Conservation (phyloP, 2,888 invertebrate genomes). For the Danaus chrysippus region DNA sequence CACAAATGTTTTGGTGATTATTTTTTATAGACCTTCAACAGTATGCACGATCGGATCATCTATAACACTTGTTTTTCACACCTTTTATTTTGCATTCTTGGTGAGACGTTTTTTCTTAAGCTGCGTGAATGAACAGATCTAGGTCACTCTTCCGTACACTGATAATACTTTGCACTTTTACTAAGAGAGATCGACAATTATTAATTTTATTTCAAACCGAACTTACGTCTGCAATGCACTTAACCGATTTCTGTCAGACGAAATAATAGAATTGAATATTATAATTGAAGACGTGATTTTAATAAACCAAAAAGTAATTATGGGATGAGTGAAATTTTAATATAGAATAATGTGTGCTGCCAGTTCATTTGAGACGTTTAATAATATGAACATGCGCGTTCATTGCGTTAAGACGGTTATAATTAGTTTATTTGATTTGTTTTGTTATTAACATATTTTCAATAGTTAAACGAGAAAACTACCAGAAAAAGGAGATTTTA, state of each 20-base stretch:
- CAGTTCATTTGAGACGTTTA: too few relatives aligned
- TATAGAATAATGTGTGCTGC: background rate
- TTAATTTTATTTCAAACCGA: conserved; percentile 50
- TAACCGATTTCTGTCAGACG: conserved; percentile 33
- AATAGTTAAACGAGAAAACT: too few relatives aligned
- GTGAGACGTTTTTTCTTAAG: conserved; percentile 56
- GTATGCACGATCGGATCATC: conserved; percentile 33
- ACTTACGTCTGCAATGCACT: conserved; percentile 33
- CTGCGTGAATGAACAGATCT: conserved; percentile 51
- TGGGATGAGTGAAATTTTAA: conserved; percentile 24
- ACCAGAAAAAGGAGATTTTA: too few relatives aligned
- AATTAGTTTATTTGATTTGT: too few relatives aligned
- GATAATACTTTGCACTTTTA: conserved; percentile 70
- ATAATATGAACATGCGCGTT: too few relatives aligned
- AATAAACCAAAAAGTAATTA: conserved; percentile 32
- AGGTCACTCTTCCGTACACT: conserved; percentile 61
- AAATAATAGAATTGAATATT: conserved; percentile 30
- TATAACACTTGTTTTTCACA: conserved; percentile 55
- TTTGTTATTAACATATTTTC: too few relatives aligned
- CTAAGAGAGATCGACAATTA: conserved; percentile 58
- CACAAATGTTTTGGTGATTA: background rate
- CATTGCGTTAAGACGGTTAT: too few relatives aligned
- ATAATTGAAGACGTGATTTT: conserved; percentile 39
- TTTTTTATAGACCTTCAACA: conserved; percentile 12
- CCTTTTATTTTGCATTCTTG: conserved; percentile 58